These are phyloP conservation scores for Agriopis aurantiaria DNA, from an alignment of 2,888 invertebrate species.

Conservation along the genomic window DNA sequence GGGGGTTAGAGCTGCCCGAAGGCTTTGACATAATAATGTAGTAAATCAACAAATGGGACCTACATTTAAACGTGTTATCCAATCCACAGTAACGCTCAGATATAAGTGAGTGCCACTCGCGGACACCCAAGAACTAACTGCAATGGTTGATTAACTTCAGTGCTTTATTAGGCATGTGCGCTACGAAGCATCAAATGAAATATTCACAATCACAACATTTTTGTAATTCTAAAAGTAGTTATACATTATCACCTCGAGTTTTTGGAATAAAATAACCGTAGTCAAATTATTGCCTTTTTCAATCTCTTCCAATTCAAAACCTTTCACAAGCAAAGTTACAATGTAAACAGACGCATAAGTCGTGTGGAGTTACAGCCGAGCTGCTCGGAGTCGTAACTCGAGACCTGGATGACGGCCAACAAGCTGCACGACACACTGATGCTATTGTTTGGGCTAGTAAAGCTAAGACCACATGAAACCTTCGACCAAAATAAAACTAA, in stretches of 20 bases:
- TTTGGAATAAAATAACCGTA: no score
- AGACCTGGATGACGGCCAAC: slow-evolving; percentile 17
- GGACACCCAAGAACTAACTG: no score
- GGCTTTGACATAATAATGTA: background rate
- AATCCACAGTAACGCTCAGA: no score
- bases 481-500: background rate
- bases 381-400: slow-evolving; percentile 3
- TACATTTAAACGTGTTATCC: no score
- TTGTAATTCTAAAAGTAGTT: no score
- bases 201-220: no score
- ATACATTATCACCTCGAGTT: no score
- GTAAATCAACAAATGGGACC: background rate
- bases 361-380: slow-evolving; percentile 3
- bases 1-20: background rate
- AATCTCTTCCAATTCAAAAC: slow-evolving; percentile 6
- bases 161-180: no score
- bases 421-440: background rate
- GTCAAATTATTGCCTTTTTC: background rate
- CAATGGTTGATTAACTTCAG: no score
- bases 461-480: background rate
- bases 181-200: no score
- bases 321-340: slow-evolving; percentile 20
- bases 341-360: slow-evolving; percentile 31
- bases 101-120: no score
- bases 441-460: background rate